Base-by-base conservation (phyloP, 2,888 invertebrate species). In the Netelia melanura region DNA sequence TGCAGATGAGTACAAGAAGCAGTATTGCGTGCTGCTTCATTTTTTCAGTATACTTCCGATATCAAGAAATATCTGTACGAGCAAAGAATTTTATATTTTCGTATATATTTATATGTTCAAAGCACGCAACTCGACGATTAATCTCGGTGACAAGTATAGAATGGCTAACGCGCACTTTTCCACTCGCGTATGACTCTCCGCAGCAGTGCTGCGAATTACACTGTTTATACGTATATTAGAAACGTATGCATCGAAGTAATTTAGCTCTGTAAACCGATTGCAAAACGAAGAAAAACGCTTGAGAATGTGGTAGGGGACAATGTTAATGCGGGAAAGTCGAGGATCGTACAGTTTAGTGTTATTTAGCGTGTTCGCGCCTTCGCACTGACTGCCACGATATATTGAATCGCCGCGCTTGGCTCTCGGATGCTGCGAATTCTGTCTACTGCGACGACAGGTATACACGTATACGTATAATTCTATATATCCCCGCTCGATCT, bases 271-370 rank as follows among this genome's bases (percentile, higher is more conserved):
- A 8, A n/a, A 65, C 54, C 76, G 76, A 23, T 71, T 23, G 56
- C 23, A 58, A 64, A 44, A 25, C 30, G 82, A 86, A 85, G 86
- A 87, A 87, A 84, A 89, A 90, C 88, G 89, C 89, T 88, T 89
- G 87, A 87, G 86, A 84, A 56, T 38, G 44, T 58, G 54, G 17
- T 21, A 44, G 56, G 48, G 61, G 52, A 54, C 48, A 74, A 62
- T 48, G 14, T 81, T 84, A 62, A 89, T 86, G 87, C 88, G 90
- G 90, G 88, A 89, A 91, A 91, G 89, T 89, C 54, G 87, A 68
- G 85, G 72, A 87, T 87, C 86, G 86, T 85, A 77, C 61, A 68
- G 77, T 83, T 84, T 87, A 85, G 86, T 87, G 86, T 86, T 88
- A 87, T 86, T 87, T 87, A 80, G 86, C 86, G 78, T 30, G 86